These are phyloP conservation scores for Salvelinus sp. DNA, from an alignment of 2,113 vertebrate species.

Conservation along the genomic window DNA sequence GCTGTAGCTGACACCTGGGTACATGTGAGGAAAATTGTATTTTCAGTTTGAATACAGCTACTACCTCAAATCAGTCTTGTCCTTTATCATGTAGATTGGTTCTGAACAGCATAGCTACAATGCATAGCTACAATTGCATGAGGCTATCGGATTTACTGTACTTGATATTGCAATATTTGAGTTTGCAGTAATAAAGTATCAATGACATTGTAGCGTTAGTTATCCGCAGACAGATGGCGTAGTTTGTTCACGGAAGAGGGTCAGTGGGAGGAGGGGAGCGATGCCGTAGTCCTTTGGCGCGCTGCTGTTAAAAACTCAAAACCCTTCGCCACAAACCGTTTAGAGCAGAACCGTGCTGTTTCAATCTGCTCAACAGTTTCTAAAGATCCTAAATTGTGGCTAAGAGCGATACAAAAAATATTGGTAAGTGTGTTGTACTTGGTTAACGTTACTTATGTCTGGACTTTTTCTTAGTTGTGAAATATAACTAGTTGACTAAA, in stretches of 20 bases:
- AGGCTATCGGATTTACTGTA: too few species aligned
- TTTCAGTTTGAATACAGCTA: constrained; percentile 77
- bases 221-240: constrained; percentile 18
- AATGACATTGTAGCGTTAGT: background rate
- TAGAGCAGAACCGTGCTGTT: background rate
- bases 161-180: background rate
- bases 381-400: background rate
- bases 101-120: background rate
- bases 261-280: background rate
- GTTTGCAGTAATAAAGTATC: background rate
- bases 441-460: background rate
- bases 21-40: constrained; percentile 59
- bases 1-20: constrained; percentile 70
- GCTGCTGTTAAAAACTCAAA: constrained; percentile 61
- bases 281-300: constrained; percentile 60
- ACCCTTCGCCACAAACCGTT: constrained; percentile 20
- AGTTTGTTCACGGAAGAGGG: background rate
- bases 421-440: constrained; percentile 28
- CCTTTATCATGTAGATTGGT: background rate
- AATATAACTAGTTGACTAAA: background rate
- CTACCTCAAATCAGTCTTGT: constrained; percentile 64
- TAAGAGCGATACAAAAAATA: background rate
- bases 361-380: background rate
- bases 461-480: background rate
- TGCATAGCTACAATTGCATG: background rate